Conservation (phyloP, 2,888 invertebrate species). For the Uloborus plumipes region DNA sequence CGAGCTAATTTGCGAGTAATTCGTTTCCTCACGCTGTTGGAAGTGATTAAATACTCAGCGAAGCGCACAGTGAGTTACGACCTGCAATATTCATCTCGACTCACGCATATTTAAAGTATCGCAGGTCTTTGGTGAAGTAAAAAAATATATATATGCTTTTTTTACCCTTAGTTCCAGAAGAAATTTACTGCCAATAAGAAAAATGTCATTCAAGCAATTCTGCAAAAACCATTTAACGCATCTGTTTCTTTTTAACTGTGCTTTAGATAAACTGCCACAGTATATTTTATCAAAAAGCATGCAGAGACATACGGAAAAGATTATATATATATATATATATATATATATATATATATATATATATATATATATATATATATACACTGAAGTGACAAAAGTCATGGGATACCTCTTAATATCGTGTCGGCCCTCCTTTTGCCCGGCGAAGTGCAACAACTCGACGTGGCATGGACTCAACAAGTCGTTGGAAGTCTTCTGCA, state of each 20-base stretch:
- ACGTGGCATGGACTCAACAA: too few relatives aligned
- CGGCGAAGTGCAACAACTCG: too few relatives aligned
- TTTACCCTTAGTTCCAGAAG: slow-evolving; percentile 16
- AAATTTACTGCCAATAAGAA: slow-evolving; percentile 45
- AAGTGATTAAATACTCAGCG: slow-evolving; percentile 57
- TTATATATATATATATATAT: too few relatives aligned
- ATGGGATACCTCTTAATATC: too few relatives aligned
- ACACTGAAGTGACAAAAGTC: too few relatives aligned
- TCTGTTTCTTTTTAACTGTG: slow-evolving; percentile 24
- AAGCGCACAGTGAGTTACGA: slow-evolving; percentile 52
- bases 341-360: too few relatives aligned
- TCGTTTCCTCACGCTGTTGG: slow-evolving; percentile 41
- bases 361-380: too few relatives aligned
- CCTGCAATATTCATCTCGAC: slow-evolving; percentile 43
- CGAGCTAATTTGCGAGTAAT: slow-evolving; percentile 54
- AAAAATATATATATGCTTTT: slow-evolving; percentile 21
- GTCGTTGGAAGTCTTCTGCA: too few relatives aligned
- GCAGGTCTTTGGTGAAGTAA: background rate
- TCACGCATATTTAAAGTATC: slow-evolving; percentile 37
- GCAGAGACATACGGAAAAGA: too few relatives aligned
- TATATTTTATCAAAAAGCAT: too few relatives aligned
- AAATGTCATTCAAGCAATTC: slow-evolving; percentile 27
- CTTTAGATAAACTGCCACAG: background rate
- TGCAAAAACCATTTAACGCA: slow-evolving; percentile 27
- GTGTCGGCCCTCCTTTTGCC: too few relatives aligned